Evolutionary conservation across 1,140 invertebrate species (phyloP), one percentile per base, ranked within the genome.

Genomic region (Rhagoletis pomonella): DNA sequence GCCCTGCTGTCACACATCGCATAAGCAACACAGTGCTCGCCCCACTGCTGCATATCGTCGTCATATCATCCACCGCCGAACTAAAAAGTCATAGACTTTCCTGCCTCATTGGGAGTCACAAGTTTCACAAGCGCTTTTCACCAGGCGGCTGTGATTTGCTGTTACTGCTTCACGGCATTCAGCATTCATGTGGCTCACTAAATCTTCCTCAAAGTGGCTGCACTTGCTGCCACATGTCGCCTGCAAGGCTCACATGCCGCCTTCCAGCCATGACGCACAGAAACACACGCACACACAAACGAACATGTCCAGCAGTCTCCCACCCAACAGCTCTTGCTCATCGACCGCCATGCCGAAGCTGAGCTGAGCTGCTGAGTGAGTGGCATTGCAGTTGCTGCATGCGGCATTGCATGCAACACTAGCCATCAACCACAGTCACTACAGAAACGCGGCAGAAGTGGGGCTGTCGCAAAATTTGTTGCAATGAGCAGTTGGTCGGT

Each of bases 181-280:
- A 14, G 47, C 73, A 81, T 81, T 81, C 73, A 58, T 81, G 73
- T 55, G 73, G 47, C 47, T n/a, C 73, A 81, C n/a, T 81, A 81
- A 81, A 81, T 81, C 73, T 81, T 81, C 47, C 47, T 81, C 73
- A 81, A 81, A 81, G 73, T 81, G 73, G 73, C 47, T 81, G 73
- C 73, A 81, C 73, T 81, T 81, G 73, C 73, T 81, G 73, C 73
- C 73, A 81, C 73, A 81, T 81, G 47, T 39, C 67, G 39, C 67
- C 29, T 29, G 0, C 65, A 42, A 67, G 29, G 29, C 29, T 29
- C 58, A 0, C 65, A 67, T 39, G 39, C 58, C 6, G 6, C 9
- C 64, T 50, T 47, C 17, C 73, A 81, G 60, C n/a, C n/a, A 62
- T 62, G 60, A 4, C 17, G 60, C 50, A 77, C 42, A 73, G 39